phyloP scores from a whole-genome alignment of 1,140 invertebrate genomes.

The Zaprionus tsacasi region DNA sequence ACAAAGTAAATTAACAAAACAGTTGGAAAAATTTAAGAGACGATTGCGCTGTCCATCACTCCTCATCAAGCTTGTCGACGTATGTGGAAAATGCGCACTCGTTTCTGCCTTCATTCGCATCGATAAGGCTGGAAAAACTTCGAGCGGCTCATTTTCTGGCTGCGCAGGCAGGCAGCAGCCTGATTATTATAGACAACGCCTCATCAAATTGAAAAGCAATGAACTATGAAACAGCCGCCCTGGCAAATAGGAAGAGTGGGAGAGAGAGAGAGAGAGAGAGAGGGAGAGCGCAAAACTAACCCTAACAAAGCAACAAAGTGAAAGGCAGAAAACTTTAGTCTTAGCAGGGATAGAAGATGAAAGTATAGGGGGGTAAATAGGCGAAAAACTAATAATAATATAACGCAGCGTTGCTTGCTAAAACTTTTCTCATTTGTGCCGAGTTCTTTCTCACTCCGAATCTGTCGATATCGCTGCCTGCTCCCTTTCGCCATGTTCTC shows the following conservation, averaged over 20 bases:
- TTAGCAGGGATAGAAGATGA: constrained; percentile 21
- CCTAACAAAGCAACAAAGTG: constrained; percentile 41
- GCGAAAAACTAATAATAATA: constrained; percentile 81
- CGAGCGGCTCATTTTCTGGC: constrained; percentile 63
- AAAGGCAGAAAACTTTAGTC: constrained; percentile 58
- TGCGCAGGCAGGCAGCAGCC: constrained; percentile 49
- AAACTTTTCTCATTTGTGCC: constrained; percentile 82
- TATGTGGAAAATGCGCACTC: constrained; percentile 37
- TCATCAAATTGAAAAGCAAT: constrained; percentile 84
- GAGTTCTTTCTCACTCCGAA: constrained; percentile 28
- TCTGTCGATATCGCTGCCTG: constrained; percentile 4
- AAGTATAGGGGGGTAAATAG: constrained; percentile 10
- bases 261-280: constrained; percentile 8
- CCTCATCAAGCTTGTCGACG: not conserved
- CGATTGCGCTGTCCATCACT: constrained; percentile 34
- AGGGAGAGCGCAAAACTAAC: constrained; percentile 33
- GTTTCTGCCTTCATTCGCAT: constrained; percentile 5
- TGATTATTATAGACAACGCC: constrained; percentile 82
- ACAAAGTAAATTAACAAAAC: constrained; percentile 73
- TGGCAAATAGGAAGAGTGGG: constrained; percentile 12
- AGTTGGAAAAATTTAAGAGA: not conserved
- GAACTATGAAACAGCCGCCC: constrained; percentile 78
- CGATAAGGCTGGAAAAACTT: constrained; percentile 51
- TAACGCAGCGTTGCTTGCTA: constrained; percentile 56
- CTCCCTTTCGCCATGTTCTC: constrained; percentile 1